Evolutionary conservation across 2,797 vertebrate species (phyloP), one percentile per base, ranked within the genome.

Genomic region (Chrosomus eos): DNA sequence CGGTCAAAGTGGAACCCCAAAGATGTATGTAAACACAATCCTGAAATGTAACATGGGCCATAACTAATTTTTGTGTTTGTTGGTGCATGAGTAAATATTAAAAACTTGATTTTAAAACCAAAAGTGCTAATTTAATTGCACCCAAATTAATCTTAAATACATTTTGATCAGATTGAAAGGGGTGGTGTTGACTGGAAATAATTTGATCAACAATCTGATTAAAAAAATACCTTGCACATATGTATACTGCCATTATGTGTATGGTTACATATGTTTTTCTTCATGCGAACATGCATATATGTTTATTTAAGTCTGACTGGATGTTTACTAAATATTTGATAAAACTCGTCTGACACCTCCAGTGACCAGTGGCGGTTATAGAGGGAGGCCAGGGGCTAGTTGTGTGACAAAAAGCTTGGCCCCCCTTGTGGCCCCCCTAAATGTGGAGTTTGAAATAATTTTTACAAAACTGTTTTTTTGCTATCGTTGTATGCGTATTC

Each of bases 11-110:
- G 86, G 87, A 89, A 40, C 90, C 77, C 94, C 94, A 23, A 95
- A 95, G 86, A 95, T 96, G 98, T 99, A 94, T 26, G 76, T 60
- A 19, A 26, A 71, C 1, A 21, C 2, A 0, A 19, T 60, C n/a
- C 66, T 31, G 23, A 55, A 60, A 48, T 58, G 6, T 14, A 43
- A 28, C 36, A 19, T 23, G 31, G 45, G 40, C 19, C 31, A 23
- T 26, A 43, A 7, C n/a, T 1, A 1, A 2, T 23, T 58, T 71
- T 14, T 7, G 16, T 43, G 18, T 62, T 58, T 43, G 4, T 40
- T 81, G 21, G 60, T 74, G 1, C n/a, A 36, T 74, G 4, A 31
- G 10, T 81, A 71, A 60, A 81, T 58, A 71, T 55, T 3, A 0
- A 43, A 72, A 14, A 6, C 36, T 23, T 55, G 9, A 53, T 53